A percentile compares a stretch with the other conserved stretches of the same genome.
phyloP scores from a whole-genome alignment of 2,888 invertebrate species.

The Scaptomyza parva region DNA sequence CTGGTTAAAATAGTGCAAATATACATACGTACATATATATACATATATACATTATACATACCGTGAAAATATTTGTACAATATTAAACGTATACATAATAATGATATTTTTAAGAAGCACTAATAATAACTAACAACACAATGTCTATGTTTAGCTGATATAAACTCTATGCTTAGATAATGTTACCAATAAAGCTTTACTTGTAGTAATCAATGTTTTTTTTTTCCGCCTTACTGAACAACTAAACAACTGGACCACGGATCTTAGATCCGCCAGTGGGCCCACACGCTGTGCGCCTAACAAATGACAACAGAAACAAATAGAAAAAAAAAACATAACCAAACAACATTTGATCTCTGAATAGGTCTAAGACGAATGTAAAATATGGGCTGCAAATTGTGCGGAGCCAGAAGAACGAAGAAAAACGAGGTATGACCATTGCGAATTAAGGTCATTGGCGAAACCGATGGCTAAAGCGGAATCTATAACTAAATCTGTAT shows the following conservation, averaged over 20 bases:
- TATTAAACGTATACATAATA: conserved; percentile 8
- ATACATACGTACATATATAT: conserved; percentile 41
- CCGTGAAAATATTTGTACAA: conserved; percentile 52
- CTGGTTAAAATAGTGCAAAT: conserved; percentile 79
- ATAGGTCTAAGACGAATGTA: conserved; percentile 48
- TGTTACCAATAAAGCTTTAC: conserved; percentile 67
- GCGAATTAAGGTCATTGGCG: conserved; percentile 77
- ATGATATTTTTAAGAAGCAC: conserved; percentile 36
- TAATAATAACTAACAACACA: background rate
- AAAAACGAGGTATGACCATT: conserved; percentile 68
- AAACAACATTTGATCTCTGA: conserved; percentile 42
- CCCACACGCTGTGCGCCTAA: conserved; percentile 47
- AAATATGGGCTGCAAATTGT: conserved; percentile 72
- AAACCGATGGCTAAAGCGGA: conserved; percentile 21
- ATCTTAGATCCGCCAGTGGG: conserved; percentile 10
- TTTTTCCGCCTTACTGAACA: conserved; percentile 8
- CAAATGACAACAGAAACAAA: conserved; percentile 38
- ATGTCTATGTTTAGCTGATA: conserved; percentile 26
- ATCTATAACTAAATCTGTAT: conserved; percentile 24
- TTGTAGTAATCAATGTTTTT: conserved; percentile 48
- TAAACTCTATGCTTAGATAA: conserved; percentile 27
- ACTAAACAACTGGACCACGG: conserved; percentile 14
- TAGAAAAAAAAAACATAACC: background rate
- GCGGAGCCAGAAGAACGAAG: conserved; percentile 68
- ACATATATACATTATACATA: conserved; percentile 38